Evolutionary conservation across 2,888 invertebrate species (phyloP), one percentile per base, ranked within the genome.

Genomic region (Sisyra nigra): DNA sequence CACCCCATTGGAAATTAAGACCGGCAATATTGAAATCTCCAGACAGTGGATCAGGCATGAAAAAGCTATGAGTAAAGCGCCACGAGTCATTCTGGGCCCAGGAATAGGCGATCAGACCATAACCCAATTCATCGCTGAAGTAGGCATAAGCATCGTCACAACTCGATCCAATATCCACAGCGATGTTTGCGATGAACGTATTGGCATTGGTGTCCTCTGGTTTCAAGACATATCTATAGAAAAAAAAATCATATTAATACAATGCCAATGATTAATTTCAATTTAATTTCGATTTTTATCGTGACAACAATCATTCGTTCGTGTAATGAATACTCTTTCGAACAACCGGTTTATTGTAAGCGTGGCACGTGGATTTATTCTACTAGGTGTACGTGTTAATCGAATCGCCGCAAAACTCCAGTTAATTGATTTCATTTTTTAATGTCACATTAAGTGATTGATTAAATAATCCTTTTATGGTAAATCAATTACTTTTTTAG

Each of bases 101-200:
- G 1, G 84, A 84, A 57, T 87, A 87, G 2, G 76, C 75, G 44
- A 87, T 76, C 15, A 87, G 64, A 1, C 86, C 86, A 52, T 85
- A 86, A 41, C 85, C 85, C 15, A 86, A 65, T 56, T 86, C 86
- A 56, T 87, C 86, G 0, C 83, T 79, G 62, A 84, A 74, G 58
- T 86, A 86, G 1, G 84, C 84, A 55, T 69, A 82, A 0, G 80
- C 74, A 54, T 85, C 83, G 3, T 83, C 79, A 54, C 85, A 86
- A 35, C 66, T 71, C 51, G 69, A 67, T 24, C 83, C 82, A 49
- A 82, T 67, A 54, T 88, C 87, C 2, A 86, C 72, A n/a, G 79
- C 83, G 45, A 84, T 82, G 55, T 84, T 87, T n/a, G 86, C 86
- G 47, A 87, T 84, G 58, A 86, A 86, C 1, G 85, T 85, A 34